Evolutionary conservation across 2,888 invertebrate genomes (phyloP).

Genomic region (Hydriomena furcata): DNA sequence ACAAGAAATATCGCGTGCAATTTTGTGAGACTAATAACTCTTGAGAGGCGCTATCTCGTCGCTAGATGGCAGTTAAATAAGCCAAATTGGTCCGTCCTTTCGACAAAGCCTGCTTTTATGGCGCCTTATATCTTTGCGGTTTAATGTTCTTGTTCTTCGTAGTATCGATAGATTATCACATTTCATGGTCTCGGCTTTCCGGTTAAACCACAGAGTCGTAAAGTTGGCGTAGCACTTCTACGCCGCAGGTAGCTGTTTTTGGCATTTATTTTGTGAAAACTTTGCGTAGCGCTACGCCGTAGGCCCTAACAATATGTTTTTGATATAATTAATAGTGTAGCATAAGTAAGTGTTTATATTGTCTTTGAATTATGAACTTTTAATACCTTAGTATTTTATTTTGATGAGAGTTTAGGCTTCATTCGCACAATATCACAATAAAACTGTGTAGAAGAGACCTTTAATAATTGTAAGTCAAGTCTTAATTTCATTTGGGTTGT

Average conservation of each 20-base stretch:
- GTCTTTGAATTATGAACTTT: no score
- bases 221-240: conserved; percentile 6
- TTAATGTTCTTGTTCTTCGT: conserved; percentile 49
- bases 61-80: conserved; percentile 72
- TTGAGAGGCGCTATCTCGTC: conserved; percentile 56
- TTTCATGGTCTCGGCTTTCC: conserved; percentile 16
- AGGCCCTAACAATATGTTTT: background rate
- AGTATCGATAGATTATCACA: conserved; percentile 41
- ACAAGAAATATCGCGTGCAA: conserved; percentile 62
- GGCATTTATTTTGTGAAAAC: conserved; percentile 5
- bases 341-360: no score
- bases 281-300: conserved; percentile 10
- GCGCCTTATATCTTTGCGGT: conserved; percentile 57
- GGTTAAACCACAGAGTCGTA: conserved; percentile 3
- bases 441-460: no score
- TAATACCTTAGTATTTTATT: no score
- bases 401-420: no score
- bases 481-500: no score
- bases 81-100: conserved; percentile 72
- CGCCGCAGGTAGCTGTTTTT: conserved; percentile 6
- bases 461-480: no score
- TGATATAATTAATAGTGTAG: no score
- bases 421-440: no score
- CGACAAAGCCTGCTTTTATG: conserved; percentile 59
- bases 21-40: conserved; percentile 71